Evolutionary conservation across 2,888 invertebrate genomes (phyloP).

Genomic region (Chalcosyrphus nemorum): DNA sequence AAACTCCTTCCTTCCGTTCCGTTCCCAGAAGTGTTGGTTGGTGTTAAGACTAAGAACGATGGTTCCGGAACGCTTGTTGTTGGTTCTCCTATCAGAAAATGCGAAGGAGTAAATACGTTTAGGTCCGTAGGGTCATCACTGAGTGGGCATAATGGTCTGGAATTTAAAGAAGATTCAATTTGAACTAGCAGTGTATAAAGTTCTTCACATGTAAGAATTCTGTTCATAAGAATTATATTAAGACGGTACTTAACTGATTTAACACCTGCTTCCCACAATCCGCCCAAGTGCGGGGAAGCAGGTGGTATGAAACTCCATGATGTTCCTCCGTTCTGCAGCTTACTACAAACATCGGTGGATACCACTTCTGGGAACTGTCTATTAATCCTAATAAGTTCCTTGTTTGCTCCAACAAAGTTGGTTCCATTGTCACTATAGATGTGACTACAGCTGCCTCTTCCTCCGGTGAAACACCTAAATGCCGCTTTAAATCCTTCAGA

Average conservation of each 20-base stretch:
- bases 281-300: background rate
- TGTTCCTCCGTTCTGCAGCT: background rate
- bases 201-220: conserved; percentile 5
- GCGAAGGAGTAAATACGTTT: background rate
- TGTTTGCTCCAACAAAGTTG: background rate
- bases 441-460: conserved; percentile 22
- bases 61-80: conserved; percentile 17
- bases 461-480: conserved; percentile 5
- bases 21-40: background rate
- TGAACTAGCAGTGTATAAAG: conserved; percentile 12
- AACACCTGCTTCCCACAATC: background rate
- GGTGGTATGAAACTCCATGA: conserved; percentile 5
- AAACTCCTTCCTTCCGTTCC: background rate
- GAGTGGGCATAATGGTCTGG: conserved; percentile 3
- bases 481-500: conserved; percentile 16
- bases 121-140: background rate
- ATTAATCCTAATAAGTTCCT: background rate
- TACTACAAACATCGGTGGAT: background rate
- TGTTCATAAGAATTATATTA: background rate
- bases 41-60: conserved; percentile 5
- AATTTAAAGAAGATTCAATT: conserved; percentile 11
- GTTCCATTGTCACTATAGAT: conserved; percentile 12
- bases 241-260: conserved; percentile 11
- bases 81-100: conserved; percentile 32
- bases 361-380: background rate